Conservation (phyloP, 2,797 vertebrate genomes). For the Rhadinocentrus ornatus region DNA sequence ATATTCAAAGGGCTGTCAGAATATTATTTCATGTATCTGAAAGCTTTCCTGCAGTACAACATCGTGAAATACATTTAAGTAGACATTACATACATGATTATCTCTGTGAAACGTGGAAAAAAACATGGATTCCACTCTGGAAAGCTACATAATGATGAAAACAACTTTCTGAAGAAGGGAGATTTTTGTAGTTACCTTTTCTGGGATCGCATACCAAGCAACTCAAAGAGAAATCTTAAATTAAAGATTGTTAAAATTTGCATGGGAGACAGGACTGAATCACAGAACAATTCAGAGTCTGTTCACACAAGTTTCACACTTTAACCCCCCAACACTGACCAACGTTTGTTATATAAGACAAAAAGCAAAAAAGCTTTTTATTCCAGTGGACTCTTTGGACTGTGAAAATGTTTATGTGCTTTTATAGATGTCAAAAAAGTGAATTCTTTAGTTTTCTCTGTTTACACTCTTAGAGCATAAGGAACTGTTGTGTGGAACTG, state of each 20-base stretch:
- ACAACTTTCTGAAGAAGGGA: constrained; percentile 29
- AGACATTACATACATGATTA: constrained; percentile 23
- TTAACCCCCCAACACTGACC: not conserved
- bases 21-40: constrained; percentile 33
- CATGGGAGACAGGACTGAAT: not conserved
- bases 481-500: not conserved
- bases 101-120: constrained; percentile 8
- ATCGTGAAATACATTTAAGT: constrained; percentile 23
- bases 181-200: constrained; percentile 17
- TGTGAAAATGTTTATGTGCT: not conserved
- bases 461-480: not conserved
- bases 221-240: constrained; percentile 64
- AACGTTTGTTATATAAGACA: not conserved
- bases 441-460: not conserved
- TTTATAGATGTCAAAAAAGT: not conserved
- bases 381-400: not conserved
- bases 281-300: not conserved
- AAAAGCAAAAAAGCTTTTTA: not conserved
- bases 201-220: not conserved
- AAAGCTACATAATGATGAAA: constrained; percentile 25
- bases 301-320: not conserved
- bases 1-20: constrained; percentile 36
- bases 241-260: not conserved
- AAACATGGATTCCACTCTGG: not conserved
- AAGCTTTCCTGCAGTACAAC: constrained; percentile 26